Conservation (phyloP, 2,113 vertebrate species). For the Pomatorhinus ruficollis region DNA sequence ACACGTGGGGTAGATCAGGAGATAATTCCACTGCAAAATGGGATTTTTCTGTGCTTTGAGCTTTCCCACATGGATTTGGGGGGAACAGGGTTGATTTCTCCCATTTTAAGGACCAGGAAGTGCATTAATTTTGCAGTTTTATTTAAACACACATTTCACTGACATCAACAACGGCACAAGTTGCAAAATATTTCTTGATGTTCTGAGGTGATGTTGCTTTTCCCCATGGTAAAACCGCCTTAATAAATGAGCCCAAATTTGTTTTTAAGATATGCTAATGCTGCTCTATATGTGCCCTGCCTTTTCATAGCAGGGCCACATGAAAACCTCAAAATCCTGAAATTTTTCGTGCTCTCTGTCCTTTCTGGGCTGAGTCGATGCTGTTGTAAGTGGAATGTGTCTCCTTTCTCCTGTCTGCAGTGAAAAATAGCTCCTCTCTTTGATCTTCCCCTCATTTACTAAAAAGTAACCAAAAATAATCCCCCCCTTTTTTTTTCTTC, state of each 20-base stretch:
- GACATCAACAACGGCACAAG: fast-evolving
- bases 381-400: background rate
- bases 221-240: background rate
- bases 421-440: slow-evolving; percentile 39
- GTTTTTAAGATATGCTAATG: background rate
- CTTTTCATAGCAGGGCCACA: background rate
- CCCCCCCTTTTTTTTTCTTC: background rate
- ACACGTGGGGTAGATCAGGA: fast-evolving
- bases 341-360: background rate
- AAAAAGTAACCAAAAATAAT: slow-evolving; percentile 46
- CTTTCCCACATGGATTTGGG: background rate
- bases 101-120: background rate
- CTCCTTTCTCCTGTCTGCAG: background rate
- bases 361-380: background rate
- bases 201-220: background rate
- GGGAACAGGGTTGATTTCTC: background rate
- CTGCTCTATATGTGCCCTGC: background rate
- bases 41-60: background rate
- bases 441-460: slow-evolving; percentile 29
- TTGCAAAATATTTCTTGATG: background rate
- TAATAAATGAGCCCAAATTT: fast-evolving
- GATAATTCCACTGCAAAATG: background rate
- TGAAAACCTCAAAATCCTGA: background rate
- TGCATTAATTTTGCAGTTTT: background rate
- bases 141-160: background rate